A percentile compares a stretch with the other conserved stretches of the same genome.
Conservation (phyloP, 2,113 vertebrate species). For the Phyllostomus discolor region DNA sequence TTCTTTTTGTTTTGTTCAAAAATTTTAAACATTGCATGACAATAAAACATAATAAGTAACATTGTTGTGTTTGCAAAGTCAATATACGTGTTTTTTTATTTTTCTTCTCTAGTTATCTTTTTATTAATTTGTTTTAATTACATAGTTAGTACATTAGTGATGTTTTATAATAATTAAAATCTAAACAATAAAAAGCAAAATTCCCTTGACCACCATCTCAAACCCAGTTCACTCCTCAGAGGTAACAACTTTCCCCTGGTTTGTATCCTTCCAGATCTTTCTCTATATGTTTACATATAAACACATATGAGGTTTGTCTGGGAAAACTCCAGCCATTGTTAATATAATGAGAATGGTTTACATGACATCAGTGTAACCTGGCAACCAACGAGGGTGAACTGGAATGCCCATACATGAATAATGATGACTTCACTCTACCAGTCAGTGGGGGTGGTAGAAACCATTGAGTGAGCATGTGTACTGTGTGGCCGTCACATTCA, state of each 20-base stretch:
- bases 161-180: background rate
- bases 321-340: no score
- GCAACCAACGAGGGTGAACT: no score
- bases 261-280: background rate
- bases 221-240: background rate
- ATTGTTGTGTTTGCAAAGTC: background rate
- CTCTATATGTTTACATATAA: background rate
- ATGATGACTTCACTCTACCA: no score
- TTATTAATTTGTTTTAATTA: background rate
- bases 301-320: background rate
- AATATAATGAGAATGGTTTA: no score
- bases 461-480: no score
- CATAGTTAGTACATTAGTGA: background rate
- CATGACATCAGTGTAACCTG: no score
- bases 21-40: background rate
- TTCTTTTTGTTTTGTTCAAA: background rate
- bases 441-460: no score
- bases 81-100: background rate
- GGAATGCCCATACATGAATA: no score
- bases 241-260: background rate
- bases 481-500: no score
- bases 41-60: background rate
- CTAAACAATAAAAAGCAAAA: background rate
- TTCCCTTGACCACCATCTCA: background rate
- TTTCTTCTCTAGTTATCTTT: background rate